Base-by-base conservation (phyloP, 2,113 vertebrate species). In the Rhagologus leucostigma region DNA sequence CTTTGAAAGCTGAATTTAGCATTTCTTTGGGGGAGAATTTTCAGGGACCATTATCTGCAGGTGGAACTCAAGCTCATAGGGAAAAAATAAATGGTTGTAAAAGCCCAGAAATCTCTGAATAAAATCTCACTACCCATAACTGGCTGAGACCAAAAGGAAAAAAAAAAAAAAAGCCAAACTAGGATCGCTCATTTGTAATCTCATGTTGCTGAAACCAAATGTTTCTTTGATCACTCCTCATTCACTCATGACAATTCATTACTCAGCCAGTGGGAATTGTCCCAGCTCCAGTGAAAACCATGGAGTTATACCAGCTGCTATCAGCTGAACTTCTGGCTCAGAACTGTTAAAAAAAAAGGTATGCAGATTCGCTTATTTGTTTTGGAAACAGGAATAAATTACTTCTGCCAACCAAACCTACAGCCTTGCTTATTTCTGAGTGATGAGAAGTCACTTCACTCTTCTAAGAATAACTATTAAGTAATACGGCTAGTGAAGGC, bases 111-210 rank as follows among this genome's bases (percentile, higher is more conserved):
- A 20, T 59, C 46, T 85, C 42, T 16, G 29, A 62, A 7, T 65
- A 56, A 85, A 67, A 42, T 79, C 13, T 86, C 33, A 8, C 14
- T 33, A 17, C 10, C 10, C 9, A 19, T n/a, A 24, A 0, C 3
- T 20, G 14, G 12, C 35, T 77, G 50, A 69, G 37, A 63, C 9
- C 1, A 3, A 75, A 67, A 46, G 13, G 3, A 1, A 12, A 37
- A 21, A 22, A 24, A 20, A 18, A 29, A 3, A 42, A n/a, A 19
- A 21, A 2, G 3, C 5, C 32, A 55, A 33, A 29, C 0, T 5
- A 49, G n/a, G 27, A 35, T 59, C 20, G 1, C 3, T 75, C 19
- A n/a, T 68, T 82, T 67, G 26, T 68, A 79, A 76, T 68, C 30
- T 85, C 30, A 46, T 2, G 0, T 67, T 87, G 27, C 65, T 59